These are phyloP conservation scores for Harpagifer antarcticus DNA, from an alignment of 2,797 vertebrate species.

Conservation along the genomic window DNA sequence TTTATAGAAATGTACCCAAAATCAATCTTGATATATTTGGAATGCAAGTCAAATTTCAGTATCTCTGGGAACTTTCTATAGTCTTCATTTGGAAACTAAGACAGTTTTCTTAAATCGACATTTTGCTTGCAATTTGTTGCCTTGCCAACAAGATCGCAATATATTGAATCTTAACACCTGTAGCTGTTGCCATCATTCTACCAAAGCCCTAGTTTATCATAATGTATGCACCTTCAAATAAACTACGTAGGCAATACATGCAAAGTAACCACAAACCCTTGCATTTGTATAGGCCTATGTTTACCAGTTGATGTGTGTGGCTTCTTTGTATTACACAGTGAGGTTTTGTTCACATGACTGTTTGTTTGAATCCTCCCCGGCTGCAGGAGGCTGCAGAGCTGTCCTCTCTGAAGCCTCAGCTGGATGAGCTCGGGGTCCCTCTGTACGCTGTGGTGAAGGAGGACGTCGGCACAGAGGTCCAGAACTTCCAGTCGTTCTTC, in stretches of 20 bases:
- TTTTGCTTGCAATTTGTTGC: no score
- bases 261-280: neutral
- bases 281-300: neutral
- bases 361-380: neutral
- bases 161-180: no score
- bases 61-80: no score
- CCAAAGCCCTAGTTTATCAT: no score
- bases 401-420: constrained; percentile 93
- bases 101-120: no score
- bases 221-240: neutral
- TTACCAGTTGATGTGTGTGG: neutral
- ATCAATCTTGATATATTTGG: neutral
- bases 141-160: no score
- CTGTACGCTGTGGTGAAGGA: constrained; percentile 97
- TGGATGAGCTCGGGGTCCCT: constrained; percentile 90
- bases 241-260: neutral
- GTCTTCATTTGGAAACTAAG: no score
- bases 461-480: constrained; percentile 89
- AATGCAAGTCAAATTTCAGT: neutral
- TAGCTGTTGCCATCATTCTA: no score
- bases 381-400: constrained; percentile 93
- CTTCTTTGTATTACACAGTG: neutral
- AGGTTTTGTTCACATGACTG: neutral
- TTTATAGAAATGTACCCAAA: neutral
- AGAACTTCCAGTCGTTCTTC: constrained; percentile 92